phyloP scores from a whole-genome alignment of 2,113 vertebrate genomes.

The Gymnarchus niloticus region DNA sequence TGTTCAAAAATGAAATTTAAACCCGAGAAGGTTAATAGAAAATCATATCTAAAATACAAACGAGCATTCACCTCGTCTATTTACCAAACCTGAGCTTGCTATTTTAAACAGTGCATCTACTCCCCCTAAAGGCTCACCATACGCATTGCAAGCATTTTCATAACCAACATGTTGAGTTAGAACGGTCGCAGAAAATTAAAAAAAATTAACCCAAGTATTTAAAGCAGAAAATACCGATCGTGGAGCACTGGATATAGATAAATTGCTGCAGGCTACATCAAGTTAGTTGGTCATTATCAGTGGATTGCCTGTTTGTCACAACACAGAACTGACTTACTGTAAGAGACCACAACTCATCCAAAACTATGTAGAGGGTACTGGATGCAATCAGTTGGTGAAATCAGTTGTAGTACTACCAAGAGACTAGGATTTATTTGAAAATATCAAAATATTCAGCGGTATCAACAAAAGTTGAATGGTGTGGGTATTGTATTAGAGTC shows the following conservation, averaged over 20 bases:
- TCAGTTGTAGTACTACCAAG: neutral
- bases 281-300: too few relatives aligned
- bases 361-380: neutral
- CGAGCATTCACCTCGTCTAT: neutral
- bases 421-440: neutral
- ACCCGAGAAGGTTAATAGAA: too few relatives aligned
- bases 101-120: neutral
- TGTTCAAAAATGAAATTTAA: neutral
- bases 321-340: too few relatives aligned
- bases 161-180: neutral
- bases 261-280: too few relatives aligned
- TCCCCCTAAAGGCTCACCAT: slow-evolving; percentile 10
- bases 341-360: too few relatives aligned
- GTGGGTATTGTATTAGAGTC: neutral
- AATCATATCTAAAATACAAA: neutral
- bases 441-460: neutral
- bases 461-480: neutral
- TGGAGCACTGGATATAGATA: too few relatives aligned
- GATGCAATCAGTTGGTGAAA: neutral
- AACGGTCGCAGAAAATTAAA: neutral
- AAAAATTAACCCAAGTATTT: neutral
- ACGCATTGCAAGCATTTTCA: neutral
- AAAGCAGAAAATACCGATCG: too few relatives aligned
- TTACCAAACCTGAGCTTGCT: neutral
- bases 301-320: too few relatives aligned